phyloP scores from a whole-genome alignment of 1,140 invertebrate species.

The Trissolcus basalis region DNA sequence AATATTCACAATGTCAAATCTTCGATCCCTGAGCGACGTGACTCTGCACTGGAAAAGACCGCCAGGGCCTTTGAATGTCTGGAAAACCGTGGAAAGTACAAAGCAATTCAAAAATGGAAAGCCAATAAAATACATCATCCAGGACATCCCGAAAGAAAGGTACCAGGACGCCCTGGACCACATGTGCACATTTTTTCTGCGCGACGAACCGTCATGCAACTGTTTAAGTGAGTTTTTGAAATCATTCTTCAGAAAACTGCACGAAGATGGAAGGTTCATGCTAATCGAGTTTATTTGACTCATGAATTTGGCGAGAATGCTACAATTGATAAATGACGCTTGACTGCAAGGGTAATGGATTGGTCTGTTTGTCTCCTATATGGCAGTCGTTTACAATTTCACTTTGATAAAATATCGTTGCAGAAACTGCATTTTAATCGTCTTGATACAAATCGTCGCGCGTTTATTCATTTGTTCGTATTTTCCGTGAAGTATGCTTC shows the following conservation, averaged over 20 bases:
- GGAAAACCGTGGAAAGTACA: slow-evolving; percentile 45
- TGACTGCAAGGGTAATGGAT: neutral
- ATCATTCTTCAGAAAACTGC: slow-evolving; percentile 6
- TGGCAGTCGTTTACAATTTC: neutral
- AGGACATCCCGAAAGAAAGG: slow-evolving; percentile 69
- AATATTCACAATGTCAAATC: neutral
- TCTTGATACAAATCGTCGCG: no score
- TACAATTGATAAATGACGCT: slow-evolving; percentile 7
- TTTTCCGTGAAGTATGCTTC: no score
- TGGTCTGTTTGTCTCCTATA: no score
- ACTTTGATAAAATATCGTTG: no score
- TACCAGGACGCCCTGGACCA: slow-evolving; percentile 64
- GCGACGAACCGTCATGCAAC: slow-evolving; percentile 63
- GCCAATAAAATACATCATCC: slow-evolving; percentile 61
- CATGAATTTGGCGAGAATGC: neutral
- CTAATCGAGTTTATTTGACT: slow-evolving; percentile 8
- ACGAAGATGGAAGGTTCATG: neutral
- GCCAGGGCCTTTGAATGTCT: slow-evolving; percentile 56
- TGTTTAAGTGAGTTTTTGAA: slow-evolving; percentile 56
- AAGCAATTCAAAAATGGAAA: slow-evolving; percentile 50
- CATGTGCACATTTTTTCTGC: slow-evolving; percentile 64
- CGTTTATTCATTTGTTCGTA: no score
- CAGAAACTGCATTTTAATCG: no score
- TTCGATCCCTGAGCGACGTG: neutral
- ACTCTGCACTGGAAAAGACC: slow-evolving; percentile 53